Percentiles rank a stretch among this genome's conserved stretches.
Evolutionary conservation across 2,888 invertebrate genomes (phyloP).

Genomic region (Cheilosia pagana): DNA sequence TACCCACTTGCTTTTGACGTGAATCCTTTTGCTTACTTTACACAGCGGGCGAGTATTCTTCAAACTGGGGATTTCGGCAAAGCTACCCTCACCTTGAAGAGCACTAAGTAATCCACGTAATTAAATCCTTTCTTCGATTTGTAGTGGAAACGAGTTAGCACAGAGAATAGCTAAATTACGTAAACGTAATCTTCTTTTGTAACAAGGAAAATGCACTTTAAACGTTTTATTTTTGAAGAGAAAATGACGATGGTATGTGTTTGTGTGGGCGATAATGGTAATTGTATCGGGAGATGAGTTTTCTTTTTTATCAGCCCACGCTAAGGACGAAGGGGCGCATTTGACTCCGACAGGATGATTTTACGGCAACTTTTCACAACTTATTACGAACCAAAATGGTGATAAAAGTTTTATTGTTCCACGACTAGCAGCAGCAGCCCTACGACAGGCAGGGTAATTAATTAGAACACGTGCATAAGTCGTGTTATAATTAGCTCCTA

Average conservation of each 20-base stretch:
- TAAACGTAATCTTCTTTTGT: constrained; percentile 19
- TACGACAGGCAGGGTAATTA: no score
- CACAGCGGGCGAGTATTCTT: constrained; percentile 3
- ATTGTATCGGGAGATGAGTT: no score
- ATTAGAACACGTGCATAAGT: background rate
- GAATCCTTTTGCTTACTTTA: constrained; percentile 19
- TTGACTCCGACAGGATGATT: background rate
- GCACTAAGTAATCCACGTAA: constrained; percentile 54
- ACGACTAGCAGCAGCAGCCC: no score
- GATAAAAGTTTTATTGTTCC: constrained; percentile 6
- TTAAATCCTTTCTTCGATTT: constrained; percentile 51
- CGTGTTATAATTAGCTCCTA: no score
- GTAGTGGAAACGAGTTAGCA: constrained; percentile 1
- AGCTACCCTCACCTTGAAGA: constrained; percentile 41
- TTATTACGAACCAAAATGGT: constrained; percentile 9
- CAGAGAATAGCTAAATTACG: constrained; percentile 15
- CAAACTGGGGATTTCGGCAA: constrained; percentile 22
- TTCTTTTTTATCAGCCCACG: no score
- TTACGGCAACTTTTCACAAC: background rate
- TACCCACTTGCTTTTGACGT: constrained; percentile 7
- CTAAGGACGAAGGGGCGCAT: background rate
- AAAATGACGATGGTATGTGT: no score
- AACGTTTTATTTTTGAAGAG: constrained; percentile 17
- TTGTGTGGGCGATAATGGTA: no score
- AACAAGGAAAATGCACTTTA: constrained; percentile 50